Evolutionary conservation across 2,888 invertebrate species (phyloP), one percentile per base, ranked within the genome.

Genomic region (Rotaria macrura): DNA sequence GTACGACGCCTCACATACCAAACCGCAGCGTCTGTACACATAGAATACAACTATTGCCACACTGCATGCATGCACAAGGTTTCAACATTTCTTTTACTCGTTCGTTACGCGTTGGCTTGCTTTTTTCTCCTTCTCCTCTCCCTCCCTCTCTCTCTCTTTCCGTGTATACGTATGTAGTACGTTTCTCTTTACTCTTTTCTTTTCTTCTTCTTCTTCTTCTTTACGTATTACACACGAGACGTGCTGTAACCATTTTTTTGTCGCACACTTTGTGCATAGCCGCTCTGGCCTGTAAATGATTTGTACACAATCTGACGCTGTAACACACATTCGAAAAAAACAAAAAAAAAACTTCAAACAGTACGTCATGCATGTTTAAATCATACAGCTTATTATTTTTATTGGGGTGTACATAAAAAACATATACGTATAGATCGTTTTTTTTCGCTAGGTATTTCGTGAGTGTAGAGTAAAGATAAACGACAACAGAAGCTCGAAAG

Each of bases 81-180:
- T 65, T 65, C 65, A 65, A 65, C 65, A 65, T 65, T 65, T 65
- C 65, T 65, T 34, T 65, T 65, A 65, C 65, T 65, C 14, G 65
- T 65, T 65, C 65, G 65, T 65, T 38, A 65, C 65, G 34, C 34
- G 5, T 34, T 65, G 34, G 65, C 5, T 65, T 34, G 65, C 65
- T 65, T 38, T 34, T 65, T 65, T 65, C n/a, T n/a, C n/a, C n/a
- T n/a, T n/a, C n/a, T n/a, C n/a, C n/a, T n/a, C n/a, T n/a, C 20
- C n/a, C 34, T 65, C n/a, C 34, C 10, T 65, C 34, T 65, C 65
- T 38, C 65, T 20, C 65, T 65, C 65, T 65, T 65, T 65, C 65
- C 65, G 65, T 65, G 65, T 65, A 38, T 65, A 38, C 20, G 20
- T 34, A n/a, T n/a, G n/a, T n/a, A n/a, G 12, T 65, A 34, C 65